phyloP scores from a whole-genome alignment of 2,888 invertebrate genomes.

The Lamproptera curius region DNA sequence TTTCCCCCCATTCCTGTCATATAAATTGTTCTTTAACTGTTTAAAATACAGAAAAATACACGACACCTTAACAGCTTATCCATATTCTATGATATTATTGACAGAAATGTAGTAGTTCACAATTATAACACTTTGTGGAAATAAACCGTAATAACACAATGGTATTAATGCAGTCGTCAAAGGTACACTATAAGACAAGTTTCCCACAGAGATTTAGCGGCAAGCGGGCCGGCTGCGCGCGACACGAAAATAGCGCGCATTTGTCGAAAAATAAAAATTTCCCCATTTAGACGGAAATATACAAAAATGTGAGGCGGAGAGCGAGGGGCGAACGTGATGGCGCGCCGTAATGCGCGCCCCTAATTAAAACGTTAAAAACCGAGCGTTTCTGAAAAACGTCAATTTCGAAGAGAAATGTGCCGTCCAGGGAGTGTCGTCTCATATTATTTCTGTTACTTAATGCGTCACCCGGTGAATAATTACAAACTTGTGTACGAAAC shows the following conservation, averaged over 20 bases:
- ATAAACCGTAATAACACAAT: constrained; percentile 30
- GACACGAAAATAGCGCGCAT: constrained; percentile 73
- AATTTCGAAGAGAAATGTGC: constrained; percentile 77
- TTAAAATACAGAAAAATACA: constrained; percentile 18
- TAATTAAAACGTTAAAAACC: constrained; percentile 78
- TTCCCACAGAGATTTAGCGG: constrained; percentile 77
- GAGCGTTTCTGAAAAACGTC: constrained; percentile 75
- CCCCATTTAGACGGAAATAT: constrained; percentile 77
- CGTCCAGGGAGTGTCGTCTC: constrained; percentile 69
- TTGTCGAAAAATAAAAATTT: constrained; percentile 77
- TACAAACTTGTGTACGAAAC: constrained; percentile 19
- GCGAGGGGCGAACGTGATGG: constrained; percentile 75
- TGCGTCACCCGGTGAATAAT: constrained; percentile 50
- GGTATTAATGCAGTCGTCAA: constrained; percentile 31
- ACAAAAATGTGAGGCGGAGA: constrained; percentile 74
- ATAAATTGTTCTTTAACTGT: constrained; percentile 54
- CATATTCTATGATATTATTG: no score
- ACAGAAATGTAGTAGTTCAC: not conserved
- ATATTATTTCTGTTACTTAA: constrained; percentile 67
- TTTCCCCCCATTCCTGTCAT: constrained; percentile 56
- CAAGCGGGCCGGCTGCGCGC: constrained; percentile 72
- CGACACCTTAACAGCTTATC: not conserved
- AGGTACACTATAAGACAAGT: constrained; percentile 46
- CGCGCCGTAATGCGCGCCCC: constrained; percentile 77
- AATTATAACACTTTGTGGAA: not conserved